Evolutionary conservation across 2,888 invertebrate genomes (phyloP), one percentile per base, ranked within the genome.

Genomic region (Drosophila aldrichi): DNA sequence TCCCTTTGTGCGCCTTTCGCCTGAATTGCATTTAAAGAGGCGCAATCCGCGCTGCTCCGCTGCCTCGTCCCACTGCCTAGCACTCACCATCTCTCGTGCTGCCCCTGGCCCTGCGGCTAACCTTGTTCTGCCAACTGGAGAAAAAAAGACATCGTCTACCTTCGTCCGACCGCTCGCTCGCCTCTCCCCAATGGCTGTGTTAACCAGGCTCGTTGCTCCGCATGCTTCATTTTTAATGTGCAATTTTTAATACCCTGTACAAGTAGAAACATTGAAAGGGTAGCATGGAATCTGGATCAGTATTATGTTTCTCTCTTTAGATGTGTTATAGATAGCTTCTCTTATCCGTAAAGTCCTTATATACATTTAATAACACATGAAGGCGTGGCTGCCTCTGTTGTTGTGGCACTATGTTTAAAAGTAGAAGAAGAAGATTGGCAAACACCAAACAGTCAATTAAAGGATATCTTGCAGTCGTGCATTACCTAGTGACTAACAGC

Each of bases 1-100:
- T 81, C 88, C 88, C 85, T 90, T 82, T 90, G 83, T 88, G 84
- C 77, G 88, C 88, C 89, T 84, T 90, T 89, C 89, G 82, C 80
- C 82, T 79, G 83, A 78, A 89, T 89, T 85, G 84, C 84, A 85
- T 85, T 87, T 77, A 79, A 77, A 75, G 75, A 49, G 79, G 74
- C 65, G 58, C 75, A 44, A 74, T 62, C 62, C 61, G 43, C 34
- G 32, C 60, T 22, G 16, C 57, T 25, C 6, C 20, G 20, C 43
- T 22, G 14, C 12, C 29, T 34, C 38, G 44, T 36, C 54, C 58
- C 20, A 34, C 34, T 2, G 10, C 18, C 51, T 2, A 1, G 9
- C 25, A 1, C 12, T 7, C 14, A 16, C 7, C 12, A 1, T 7
- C 25, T 12, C 40, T 29, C 25, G n/a, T 36, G 36, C 38, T 52